Percentiles rank a stretch among this genome's conserved stretches.
Conservation (phyloP, 2,797 vertebrate species). For the Pempheris klunzingeri region DNA sequence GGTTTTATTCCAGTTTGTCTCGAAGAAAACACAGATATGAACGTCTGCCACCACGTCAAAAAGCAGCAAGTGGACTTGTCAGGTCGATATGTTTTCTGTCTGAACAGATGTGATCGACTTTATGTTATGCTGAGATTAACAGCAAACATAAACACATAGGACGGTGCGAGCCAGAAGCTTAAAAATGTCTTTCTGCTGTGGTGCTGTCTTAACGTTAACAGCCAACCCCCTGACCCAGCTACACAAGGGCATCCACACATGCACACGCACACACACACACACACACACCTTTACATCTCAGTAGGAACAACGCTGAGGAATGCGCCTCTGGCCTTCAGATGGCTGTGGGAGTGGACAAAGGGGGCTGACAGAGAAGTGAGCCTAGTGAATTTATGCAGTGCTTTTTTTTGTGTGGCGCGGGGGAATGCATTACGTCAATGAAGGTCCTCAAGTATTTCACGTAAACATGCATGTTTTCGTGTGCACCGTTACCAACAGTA, state of each 20-base stretch:
- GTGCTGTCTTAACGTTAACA: background rate
- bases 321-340: constrained; percentile 63
- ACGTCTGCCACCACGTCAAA: background rate
- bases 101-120: background rate
- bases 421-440: constrained; percentile 48
- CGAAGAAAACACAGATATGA: background rate
- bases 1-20: background rate
- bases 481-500: constrained; percentile 33
- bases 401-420: background rate
- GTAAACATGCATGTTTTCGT: constrained; percentile 33
- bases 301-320: constrained; percentile 64
- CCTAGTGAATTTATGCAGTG: constrained; percentile 15
- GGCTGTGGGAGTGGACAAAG: constrained; percentile 29
- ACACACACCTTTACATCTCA: constrained; percentile 49
- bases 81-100: background rate
- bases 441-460: constrained; percentile 16
- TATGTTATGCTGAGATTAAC: background rate
- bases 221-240: constrained; percentile 8
- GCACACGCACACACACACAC: constrained; percentile 28
- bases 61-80: background rate
- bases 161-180: background rate
- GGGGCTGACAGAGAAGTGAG: constrained; percentile 12
- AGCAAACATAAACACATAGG: background rate
- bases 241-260: constrained; percentile 10
- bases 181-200: background rate